Evolutionary conservation across 2,113 vertebrate genomes (phyloP).

Genomic region (Macrotus californicus): DNA sequence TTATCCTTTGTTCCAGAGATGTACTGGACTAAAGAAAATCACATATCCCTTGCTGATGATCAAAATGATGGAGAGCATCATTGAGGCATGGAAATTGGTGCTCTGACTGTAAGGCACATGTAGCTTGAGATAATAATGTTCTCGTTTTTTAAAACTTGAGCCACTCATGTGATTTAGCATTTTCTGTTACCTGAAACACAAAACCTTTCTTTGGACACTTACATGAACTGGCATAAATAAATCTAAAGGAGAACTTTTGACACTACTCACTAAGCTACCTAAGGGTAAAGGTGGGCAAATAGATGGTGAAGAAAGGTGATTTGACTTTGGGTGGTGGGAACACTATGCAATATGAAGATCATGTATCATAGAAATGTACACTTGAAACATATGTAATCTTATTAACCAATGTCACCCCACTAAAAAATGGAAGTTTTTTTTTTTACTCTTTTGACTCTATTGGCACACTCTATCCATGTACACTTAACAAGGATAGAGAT

Average conservation of each 20-base stretch:
- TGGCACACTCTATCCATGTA: background rate
- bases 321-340: background rate
- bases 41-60: background rate
- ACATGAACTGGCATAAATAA: background rate
- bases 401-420: background rate
- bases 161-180: background rate
- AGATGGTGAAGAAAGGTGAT: background rate
- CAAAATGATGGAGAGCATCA: background rate
- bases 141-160: background rate
- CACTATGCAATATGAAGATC: background rate
- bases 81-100: background rate
- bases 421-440: background rate
- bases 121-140: background rate
- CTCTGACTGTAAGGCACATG: background rate
- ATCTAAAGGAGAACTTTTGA: background rate
- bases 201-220: background rate
- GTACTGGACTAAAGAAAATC: background rate
- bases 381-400: background rate
- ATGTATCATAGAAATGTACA: background rate
- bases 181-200: background rate
- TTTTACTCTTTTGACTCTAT: background rate
- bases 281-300: background rate
- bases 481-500: background rate
- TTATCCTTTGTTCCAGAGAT: background rate
- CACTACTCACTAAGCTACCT: background rate